Percentiles rank a stretch among this genome's conserved stretches.
Evolutionary conservation across 2,797 vertebrate species (phyloP).

Genomic region (Mus minutoides): DNA sequence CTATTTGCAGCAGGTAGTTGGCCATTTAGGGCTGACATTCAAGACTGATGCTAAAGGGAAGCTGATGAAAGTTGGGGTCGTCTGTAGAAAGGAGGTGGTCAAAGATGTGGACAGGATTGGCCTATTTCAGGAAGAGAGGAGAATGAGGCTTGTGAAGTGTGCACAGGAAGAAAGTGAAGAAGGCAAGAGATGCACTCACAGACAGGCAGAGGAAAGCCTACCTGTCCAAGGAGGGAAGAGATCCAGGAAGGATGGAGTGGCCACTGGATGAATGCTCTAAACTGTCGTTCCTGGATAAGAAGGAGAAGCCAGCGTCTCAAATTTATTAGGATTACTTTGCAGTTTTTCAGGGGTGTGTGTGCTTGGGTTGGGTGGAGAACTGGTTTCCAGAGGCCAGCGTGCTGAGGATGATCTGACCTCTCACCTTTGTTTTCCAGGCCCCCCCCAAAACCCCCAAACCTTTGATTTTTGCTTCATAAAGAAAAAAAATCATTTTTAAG

Average conservation of each 20-base stretch:
- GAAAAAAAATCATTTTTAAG: not conserved
- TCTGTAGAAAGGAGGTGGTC: not conserved
- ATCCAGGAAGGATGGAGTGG: not conserved
- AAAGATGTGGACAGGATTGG: not conserved
- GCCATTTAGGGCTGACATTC: not conserved
- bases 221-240: not conserved
- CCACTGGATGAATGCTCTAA: not conserved
- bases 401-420: not conserved
- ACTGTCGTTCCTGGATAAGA: not conserved
- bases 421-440: not conserved
- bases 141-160: not conserved
- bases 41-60: not conserved
- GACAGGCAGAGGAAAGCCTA: not conserved
- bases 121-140: not conserved
- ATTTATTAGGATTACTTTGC: not conserved
- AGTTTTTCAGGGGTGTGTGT: not conserved
- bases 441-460: too few species aligned
- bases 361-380: not conserved
- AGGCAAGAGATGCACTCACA: not conserved
- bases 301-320: not conserved
- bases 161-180: not conserved
- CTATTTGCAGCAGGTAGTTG: not conserved
- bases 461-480: constrained; percentile 27
- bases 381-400: not conserved
- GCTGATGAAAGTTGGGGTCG: not conserved